Evolutionary conservation across 2,888 invertebrate genomes (phyloP).

Genomic region (Cerceris ruficornis): DNA sequence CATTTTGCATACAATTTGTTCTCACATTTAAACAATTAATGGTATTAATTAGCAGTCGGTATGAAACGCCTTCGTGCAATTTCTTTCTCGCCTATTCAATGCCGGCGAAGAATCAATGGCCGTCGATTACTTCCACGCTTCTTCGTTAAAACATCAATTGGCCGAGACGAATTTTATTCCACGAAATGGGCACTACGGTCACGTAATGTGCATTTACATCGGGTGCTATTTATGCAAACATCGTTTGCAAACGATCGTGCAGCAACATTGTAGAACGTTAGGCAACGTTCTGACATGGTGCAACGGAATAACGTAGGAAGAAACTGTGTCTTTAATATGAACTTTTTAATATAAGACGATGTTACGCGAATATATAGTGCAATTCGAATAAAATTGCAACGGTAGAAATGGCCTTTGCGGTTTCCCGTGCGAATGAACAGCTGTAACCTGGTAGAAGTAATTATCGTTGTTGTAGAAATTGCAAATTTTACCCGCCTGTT

Average conservation of each 20-base stretch:
- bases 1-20: neutral
- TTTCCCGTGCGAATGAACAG: no score
- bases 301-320: neutral
- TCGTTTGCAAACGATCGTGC: slow-evolving; percentile 14
- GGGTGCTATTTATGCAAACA: slow-evolving; percentile 33
- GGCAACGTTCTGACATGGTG: slow-evolving; percentile 21
- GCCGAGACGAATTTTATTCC: slow-evolving; percentile 32
- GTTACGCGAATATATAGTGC: no score
- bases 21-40: neutral
- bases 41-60: neutral
- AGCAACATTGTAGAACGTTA: slow-evolving; percentile 19
- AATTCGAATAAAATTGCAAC: no score
- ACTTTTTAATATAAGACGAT: no score
- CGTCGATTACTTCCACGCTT: slow-evolving; percentile 45
- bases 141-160: slow-evolving; percentile 28
- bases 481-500: no score
- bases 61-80: neutral
- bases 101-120: neutral
- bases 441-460: no score
- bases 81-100: slow-evolving; percentile 16
- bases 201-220: slow-evolving; percentile 22
- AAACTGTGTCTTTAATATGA: no score
- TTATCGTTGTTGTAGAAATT: no score
- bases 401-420: no score
- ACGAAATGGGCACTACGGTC: slow-evolving; percentile 27